Conservation (phyloP, 2,888 invertebrate genomes). For the Lithosia quadra region DNA sequence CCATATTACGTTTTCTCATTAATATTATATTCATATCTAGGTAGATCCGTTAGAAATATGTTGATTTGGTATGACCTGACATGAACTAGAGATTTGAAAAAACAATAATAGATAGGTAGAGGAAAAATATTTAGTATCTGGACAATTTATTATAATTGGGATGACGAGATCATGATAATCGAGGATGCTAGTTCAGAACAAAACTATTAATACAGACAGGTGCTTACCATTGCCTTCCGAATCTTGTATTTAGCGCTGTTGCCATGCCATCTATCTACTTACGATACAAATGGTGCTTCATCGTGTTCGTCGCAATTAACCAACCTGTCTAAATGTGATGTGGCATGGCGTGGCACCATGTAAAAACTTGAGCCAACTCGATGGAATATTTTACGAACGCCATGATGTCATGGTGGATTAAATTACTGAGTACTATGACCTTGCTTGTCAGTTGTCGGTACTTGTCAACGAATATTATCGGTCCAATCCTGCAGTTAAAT, state of each 20-base stretch:
- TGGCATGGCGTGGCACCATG: constrained; percentile 55
- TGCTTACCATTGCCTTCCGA: neutral
- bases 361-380: constrained; percentile 72
- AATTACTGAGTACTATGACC: constrained; percentile 79
- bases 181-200: neutral
- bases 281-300: constrained; percentile 18
- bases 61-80: no score
- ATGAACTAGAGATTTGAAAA: neutral
- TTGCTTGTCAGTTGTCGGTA: constrained; percentile 70
- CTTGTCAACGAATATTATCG: constrained; percentile 45
- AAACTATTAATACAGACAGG: constrained; percentile 2
- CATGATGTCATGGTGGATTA: constrained; percentile 85
- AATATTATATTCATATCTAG: neutral
- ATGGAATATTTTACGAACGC: constrained; percentile 80
- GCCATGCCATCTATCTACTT: constrained; percentile 31
- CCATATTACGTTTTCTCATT: neutral
- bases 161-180: neutral
- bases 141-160: neutral
- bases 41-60: neutral
- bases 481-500: constrained; percentile 15
- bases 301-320: constrained; percentile 38
- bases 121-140: neutral
- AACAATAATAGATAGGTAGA: neutral
- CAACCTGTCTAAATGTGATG: constrained; percentile 48
- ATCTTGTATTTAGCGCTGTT: constrained; percentile 22